Base-by-base conservation (phyloP, 35 echinoderm and acorn worm genomes). In the Holothuria glaberrima region DNA sequence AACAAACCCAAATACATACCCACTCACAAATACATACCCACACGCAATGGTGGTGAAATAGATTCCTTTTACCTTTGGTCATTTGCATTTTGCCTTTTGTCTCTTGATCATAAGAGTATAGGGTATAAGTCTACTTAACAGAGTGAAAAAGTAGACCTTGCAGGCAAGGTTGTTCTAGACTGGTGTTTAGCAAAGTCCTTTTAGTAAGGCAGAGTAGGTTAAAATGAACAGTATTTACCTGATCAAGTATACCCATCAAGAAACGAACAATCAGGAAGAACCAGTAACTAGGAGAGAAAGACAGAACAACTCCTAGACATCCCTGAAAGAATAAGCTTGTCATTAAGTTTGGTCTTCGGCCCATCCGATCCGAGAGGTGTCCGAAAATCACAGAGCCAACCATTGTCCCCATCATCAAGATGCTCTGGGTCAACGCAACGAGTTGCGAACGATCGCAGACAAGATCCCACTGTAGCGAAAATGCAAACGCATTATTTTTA, bases 161-260 rank as follows among this genome's bases (percentile, higher is more conserved):
- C n/a, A n/a, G n/a, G n/a, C n/a, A n/a, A n/a, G n/a, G n/a, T n/a
- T n/a, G n/a, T n/a, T n/a, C n/a, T n/a, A n/a, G n/a, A n/a, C n/a
- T n/a, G n/a, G n/a, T n/a, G n/a, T n/a, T n/a, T n/a, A n/a, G n/a
- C n/a, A n/a, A n/a, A n/a, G n/a, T n/a, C n/a, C n/a, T n/a, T n/a
- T n/a, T n/a, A n/a, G n/a, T n/a, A n/a, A n/a, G n/a, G n/a, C n/a
- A n/a, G n/a, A n/a, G n/a, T n/a, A n/a, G n/a, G n/a, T n/a, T n/a
- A n/a, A n/a, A n/a, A n/a, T n/a, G n/a, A n/a, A 10, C n/a, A 58
- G 21, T n/a, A 52, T 18, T 21, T 48, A 80, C 76, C 76, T 80
- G 76, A 80, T 80, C 76, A 48, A 80, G 18, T n/a, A 80, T 58
- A 24, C 76, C 76, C 50, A 80, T 52, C 13, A 80, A 80, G 41